Evolutionary conservation across 2,888 invertebrate species (phyloP), one percentile per base, ranked within the genome.

Genomic region (Actias luna): DNA sequence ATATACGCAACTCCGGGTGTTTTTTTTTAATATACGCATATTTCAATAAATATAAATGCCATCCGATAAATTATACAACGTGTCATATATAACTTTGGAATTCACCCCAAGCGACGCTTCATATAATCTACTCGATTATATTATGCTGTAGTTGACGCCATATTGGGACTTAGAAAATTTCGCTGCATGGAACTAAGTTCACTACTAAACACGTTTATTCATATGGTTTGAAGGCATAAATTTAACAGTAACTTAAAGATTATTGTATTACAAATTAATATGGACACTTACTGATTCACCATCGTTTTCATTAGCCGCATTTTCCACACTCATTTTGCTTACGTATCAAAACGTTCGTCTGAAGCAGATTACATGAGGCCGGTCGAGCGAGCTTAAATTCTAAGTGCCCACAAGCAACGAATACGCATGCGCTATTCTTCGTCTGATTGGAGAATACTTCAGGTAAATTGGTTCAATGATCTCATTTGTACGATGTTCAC

Each of bases 151-250:
- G 93, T 94, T 94, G 96, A 95, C 96, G 96, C 96, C 96, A 96
- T 96, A 95, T 96, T 96, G 95, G 95, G 96, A 96, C 96, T 96
- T 96, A 93, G 93, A 93, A 93, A 93, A 93, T 83, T 93, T 90
- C 89, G 93, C 83, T 85, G 85, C 83, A 84, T 83, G 83, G 80
- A 79, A 81, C 78, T 80, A 76, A 79, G 84, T 87, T 78, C 93
- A 94, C 90, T 87, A 94, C 93, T 89, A 92, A 89, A 93, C 77
- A 82, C 75, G 69, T 68, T 67, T 72, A 78, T 72, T 66, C 63
- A 66, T 46, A 62, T 60, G 33, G 58, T 68, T 59, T 52, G 65
- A 58, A 59, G 50, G 63, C 58, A 61, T 68, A 67, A 75, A 74
- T 66, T 62, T 63, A 65, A 63, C 58, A 66, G 46, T 59, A 73